These are phyloP conservation scores for Macquaria australasica DNA, from an alignment of 2,113 vertebrate genomes.

Conservation along the genomic window DNA sequence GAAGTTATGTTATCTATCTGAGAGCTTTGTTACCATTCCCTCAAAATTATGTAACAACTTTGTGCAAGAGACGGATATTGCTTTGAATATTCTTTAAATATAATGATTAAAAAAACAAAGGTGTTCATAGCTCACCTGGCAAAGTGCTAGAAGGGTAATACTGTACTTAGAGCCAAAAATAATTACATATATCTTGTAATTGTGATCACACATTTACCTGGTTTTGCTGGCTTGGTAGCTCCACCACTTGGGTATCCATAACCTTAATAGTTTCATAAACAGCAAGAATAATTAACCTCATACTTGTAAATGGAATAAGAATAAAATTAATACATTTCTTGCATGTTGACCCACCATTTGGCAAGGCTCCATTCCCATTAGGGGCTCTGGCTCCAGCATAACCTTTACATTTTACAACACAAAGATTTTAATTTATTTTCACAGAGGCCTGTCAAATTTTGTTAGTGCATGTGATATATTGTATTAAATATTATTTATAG, in stretches of 20 bases:
- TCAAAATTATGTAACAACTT: not conserved
- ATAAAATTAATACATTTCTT: not conserved
- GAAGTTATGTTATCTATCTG: not conserved
- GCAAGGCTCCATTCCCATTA: slow-evolving; percentile 46
- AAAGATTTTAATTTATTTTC: not conserved
- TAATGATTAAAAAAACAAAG: not conserved
- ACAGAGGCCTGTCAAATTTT: not conserved
- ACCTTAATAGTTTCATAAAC: slow-evolving; percentile 43
- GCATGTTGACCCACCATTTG: slow-evolving; percentile 52
- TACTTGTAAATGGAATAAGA: not conserved
- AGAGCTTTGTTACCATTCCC: not conserved
- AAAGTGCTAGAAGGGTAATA: too few species aligned
- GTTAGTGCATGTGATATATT: too few species aligned
- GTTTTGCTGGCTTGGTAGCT: slow-evolving; percentile 56
- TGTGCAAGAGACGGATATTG: not conserved
- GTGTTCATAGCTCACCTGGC: not conserved
- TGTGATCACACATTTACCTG: slow-evolving; percentile 49
- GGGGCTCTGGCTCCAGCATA: slow-evolving; percentile 45
- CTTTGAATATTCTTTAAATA: not conserved
- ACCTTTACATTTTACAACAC: slow-evolving; percentile 39
- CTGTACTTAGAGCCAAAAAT: not conserved
- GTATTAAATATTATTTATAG: not conserved
- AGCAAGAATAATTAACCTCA: not conserved
- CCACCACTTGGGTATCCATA: slow-evolving; percentile 59
- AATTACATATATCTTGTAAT: not conserved